Percentiles rank a stretch among this genome's conserved stretches.
Evolutionary conservation across 2,888 invertebrate species (phyloP).

Genomic region (Parelbella ahira): DNA sequence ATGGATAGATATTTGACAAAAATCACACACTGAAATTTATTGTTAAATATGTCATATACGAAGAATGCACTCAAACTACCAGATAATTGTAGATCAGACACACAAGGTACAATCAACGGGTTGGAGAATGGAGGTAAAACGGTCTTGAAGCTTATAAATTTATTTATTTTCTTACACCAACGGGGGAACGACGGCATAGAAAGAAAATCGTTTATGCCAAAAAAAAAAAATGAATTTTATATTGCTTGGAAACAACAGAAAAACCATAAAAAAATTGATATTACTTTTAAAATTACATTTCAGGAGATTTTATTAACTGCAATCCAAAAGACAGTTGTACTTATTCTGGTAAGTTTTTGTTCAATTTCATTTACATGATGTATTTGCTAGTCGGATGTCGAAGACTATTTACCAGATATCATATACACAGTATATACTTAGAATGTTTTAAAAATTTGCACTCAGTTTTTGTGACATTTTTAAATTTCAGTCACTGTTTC

Average conservation of each 20-base stretch:
- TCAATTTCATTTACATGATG: too few relatives aligned
- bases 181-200: too few relatives aligned
- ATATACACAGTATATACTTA: too few relatives aligned
- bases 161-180: too few relatives aligned
- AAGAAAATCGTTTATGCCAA: too few relatives aligned
- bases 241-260: constrained; percentile 1
- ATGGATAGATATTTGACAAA: constrained; percentile 72
- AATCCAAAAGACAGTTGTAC: constrained; percentile 54
- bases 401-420: too few relatives aligned
- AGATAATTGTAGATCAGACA: constrained; percentile 57
- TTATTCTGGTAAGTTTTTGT: constrained; percentile 58
- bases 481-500: constrained; percentile 59
- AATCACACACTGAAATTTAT: constrained; percentile 72
- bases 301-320: constrained; percentile 54
- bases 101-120: constrained; percentile 40
- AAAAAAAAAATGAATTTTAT: too few relatives aligned
- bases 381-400: too few relatives aligned
- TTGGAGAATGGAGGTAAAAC: constrained; percentile 58
- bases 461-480: too few relatives aligned
- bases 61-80: constrained; percentile 67
- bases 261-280: not conserved
- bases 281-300: too few relatives aligned
- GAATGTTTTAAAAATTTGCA: too few relatives aligned
- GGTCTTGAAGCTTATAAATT: too few relatives aligned
- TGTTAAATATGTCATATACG: constrained; percentile 75